These are phyloP conservation scores for Troides helena DNA, from an alignment of 2,888 invertebrate genomes.

Conservation along the genomic window DNA sequence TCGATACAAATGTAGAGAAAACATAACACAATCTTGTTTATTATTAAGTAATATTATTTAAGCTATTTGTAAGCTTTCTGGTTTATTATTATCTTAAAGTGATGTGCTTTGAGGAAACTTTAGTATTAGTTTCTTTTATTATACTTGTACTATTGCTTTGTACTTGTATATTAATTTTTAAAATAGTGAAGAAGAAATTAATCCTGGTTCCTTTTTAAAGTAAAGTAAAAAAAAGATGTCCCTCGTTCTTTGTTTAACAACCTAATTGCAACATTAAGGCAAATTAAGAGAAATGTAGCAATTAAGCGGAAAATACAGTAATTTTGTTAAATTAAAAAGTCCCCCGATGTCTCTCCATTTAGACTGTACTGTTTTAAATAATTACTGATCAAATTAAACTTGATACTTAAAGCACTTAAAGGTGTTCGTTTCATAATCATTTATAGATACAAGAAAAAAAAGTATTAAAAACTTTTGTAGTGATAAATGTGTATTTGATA, in stretches of 20 bases:
- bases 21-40: too few relatives aligned
- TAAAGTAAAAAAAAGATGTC: not conserved
- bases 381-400: not conserved
- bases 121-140: too few relatives aligned
- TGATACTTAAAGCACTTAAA: not conserved
- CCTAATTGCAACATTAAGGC: slow-evolving; percentile 26
- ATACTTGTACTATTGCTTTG: not conserved
- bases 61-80: too few relatives aligned
- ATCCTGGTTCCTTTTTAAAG: not conserved
- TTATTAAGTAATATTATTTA: too few relatives aligned
- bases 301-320: slow-evolving; percentile 21
- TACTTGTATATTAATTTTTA: not conserved
- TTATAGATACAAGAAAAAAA: too few relatives aligned
- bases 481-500: too few relatives aligned
- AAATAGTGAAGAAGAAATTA: slow-evolving; percentile 1
- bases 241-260: slow-evolving; percentile 23
- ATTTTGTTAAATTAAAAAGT: slow-evolving; percentile 11
- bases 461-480: too few relatives aligned
- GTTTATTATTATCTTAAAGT: too few relatives aligned
- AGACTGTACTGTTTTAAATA: not conserved
- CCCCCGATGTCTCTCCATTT: not conserved
- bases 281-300: slow-evolving; percentile 24
- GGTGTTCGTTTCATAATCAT: too few relatives aligned
- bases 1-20: too few relatives aligned
- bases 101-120: too few relatives aligned